Evolutionary conservation across 2,113 vertebrate genomes (phyloP), one percentile per base, ranked within the genome.

Genomic region (Eclectus roratus): DNA sequence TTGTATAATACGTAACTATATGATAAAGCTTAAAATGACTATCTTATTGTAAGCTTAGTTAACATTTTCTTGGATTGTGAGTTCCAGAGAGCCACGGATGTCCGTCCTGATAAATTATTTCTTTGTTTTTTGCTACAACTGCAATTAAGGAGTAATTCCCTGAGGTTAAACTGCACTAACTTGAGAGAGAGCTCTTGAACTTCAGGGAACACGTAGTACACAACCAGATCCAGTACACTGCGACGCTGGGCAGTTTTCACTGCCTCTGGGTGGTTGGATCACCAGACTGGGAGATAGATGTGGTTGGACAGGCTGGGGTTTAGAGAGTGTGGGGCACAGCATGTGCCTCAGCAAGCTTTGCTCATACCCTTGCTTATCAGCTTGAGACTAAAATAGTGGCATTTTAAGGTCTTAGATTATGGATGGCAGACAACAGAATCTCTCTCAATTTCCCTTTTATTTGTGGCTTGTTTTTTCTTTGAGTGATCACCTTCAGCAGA

Each of bases 221-320:
- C n/a, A 80, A 46, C 20, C 55, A 85, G 73, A 46, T 93, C 28
- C 47, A n/a, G 33, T 23, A n/a, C 20, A 6, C 33, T n/a, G 33
- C 6, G 1, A 31, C 1, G 2, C 33, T 68, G 81, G 20, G 66
- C 0, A 1, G 39, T 60, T 91, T 82, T 72, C 33, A 7, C 5
- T 85, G 66, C 63, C 61, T 72, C 61, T 82, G 74, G 78, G 44
- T 85, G 16, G 31, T 9, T 91, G 85, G 29, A 61, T 88, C 66
- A 39, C 7, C 3, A 4, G 46, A 5, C 14, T 64, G 37, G n/a
- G 60, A 80, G 19, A 41, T 33, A 65, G 47, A 72, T 72, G 17
- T 11, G 53, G 1, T 70, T 72, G 53, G 37, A 23, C 31, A 43
- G 37, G 31, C 70, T 77, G 58, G 11, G 8, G 49, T 91, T 80